phyloP scores from a whole-genome alignment of 2,113 vertebrate species.

The Vidua chalybeata region DNA sequence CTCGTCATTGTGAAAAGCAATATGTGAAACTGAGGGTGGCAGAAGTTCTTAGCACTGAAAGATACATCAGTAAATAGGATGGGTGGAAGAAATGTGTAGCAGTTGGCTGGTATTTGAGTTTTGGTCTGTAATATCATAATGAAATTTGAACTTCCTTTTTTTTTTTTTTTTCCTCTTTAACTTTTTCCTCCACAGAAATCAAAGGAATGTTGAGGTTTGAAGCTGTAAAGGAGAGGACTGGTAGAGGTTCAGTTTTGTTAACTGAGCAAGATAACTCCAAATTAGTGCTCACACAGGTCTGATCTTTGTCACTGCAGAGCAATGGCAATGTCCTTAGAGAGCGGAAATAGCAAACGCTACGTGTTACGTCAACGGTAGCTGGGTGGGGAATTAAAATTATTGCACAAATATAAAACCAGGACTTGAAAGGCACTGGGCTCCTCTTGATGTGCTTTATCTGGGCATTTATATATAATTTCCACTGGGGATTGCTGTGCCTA shows the following conservation, averaged over 20 bases:
- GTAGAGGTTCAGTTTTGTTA: neutral
- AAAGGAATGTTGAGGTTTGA: neutral
- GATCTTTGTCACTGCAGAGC: neutral
- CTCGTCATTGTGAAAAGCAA: neutral
- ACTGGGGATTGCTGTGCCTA: neutral
- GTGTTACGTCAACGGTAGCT: neutral
- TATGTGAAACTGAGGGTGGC: neutral
- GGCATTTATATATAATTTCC: neutral
- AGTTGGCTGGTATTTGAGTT: neutral
- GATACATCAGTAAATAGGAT: neutral
- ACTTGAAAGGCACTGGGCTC: neutral
- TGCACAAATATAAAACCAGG: neutral
- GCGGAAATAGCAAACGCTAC: neutral
- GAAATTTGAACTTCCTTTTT: neutral
- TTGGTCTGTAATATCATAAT: neutral
- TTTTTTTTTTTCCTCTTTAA: no score
- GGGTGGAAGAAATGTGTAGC: neutral
- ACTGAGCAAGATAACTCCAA: neutral
- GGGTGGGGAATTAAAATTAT: neutral
- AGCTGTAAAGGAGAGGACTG: neutral
- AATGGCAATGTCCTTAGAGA: rapidly evolving
- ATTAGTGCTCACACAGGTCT: neutral
- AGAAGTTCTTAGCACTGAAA: neutral
- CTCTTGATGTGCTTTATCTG: neutral
- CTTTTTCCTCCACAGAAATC: rapidly evolving